Evolutionary conservation across 2,113 vertebrate genomes (phyloP), one percentile per base, ranked within the genome.

Genomic region (Dryoscopus gambensis): DNA sequence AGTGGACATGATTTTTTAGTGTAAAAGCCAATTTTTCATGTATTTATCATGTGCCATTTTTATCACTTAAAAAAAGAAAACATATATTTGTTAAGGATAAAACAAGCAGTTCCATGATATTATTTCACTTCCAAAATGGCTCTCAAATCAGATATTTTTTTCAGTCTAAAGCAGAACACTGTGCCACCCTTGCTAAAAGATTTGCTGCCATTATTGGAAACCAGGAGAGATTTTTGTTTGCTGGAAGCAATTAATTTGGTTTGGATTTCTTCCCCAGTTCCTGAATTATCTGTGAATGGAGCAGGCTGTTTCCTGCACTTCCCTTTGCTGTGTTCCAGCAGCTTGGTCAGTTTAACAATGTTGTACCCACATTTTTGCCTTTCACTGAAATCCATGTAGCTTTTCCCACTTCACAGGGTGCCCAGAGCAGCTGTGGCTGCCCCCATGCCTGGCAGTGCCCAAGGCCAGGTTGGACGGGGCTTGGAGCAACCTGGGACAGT

Each of bases 401-500:
- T 87, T 87, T 68, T 92, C 53, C 83, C 18, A 57, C 40, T 75
- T 75, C 20, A 18, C 28, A 60, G 33, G 18, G 2, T 89, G 33
- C 33, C 17, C 31, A 50, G 50, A 37, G 27, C 0, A 89, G 52
- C 86, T 74, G 68, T 39, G 53, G 28, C 50, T 73, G 28, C 16
- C 9, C 9, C 39, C 20, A 13, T 46, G 0, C 46, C 46, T 82
- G 53, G 39, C 5, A 75, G 28, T 53, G 53, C n/a, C 16, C 46
- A 67, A 39, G 39, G 24, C 20, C 69, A 22, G n/a, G 15, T 3
- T 59, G 44, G 20, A 39, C 0, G 0, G 23, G 4, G 8, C 44
- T 82, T 89, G 78, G 39, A 47, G 24, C 53, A 21, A 0, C 24
- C 24, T 79, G 46, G n/a, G 16, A 0, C 2, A 1, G 46, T 46